Percentiles rank a stretch among this genome's conserved stretches.
Evolutionary conservation across 2,113 vertebrate species (phyloP).

Genomic region (Clupea harengus): DNA sequence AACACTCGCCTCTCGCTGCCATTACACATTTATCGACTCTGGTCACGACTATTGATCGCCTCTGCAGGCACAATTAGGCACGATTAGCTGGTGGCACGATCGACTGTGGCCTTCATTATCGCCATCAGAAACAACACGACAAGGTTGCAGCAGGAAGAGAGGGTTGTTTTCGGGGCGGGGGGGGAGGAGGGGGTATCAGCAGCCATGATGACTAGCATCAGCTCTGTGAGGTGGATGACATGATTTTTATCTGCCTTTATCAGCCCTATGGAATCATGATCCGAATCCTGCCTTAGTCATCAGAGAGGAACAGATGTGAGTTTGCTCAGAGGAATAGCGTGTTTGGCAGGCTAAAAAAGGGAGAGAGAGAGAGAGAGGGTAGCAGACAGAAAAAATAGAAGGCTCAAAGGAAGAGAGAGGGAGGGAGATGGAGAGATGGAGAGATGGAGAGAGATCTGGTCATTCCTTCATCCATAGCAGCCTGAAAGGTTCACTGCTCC

Average conservation of each 20-base stretch:
- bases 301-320: not conserved
- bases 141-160: not conserved
- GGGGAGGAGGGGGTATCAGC: not conserved
- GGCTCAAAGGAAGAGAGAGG: constrained; percentile 5
- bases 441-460: not conserved
- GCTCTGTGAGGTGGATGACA: not conserved
- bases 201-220: not conserved
- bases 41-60: not conserved
- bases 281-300: not conserved
- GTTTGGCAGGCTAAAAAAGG: not conserved
- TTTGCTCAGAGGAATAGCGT: not conserved
- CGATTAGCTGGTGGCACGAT: not conserved
- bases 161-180: not conserved
- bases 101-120: not conserved
- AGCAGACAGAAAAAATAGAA: not conserved
- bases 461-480: not conserved
- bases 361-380: not conserved
- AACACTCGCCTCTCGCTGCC: not conserved
- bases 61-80: not conserved
- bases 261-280: not conserved
- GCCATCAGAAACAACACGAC: not conserved
- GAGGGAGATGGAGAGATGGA: not conserved
- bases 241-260: not conserved
- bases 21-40: not conserved
- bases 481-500: not conserved